Conservation (phyloP, 2,113 vertebrate genomes). For the Cheilinus undulatus region DNA sequence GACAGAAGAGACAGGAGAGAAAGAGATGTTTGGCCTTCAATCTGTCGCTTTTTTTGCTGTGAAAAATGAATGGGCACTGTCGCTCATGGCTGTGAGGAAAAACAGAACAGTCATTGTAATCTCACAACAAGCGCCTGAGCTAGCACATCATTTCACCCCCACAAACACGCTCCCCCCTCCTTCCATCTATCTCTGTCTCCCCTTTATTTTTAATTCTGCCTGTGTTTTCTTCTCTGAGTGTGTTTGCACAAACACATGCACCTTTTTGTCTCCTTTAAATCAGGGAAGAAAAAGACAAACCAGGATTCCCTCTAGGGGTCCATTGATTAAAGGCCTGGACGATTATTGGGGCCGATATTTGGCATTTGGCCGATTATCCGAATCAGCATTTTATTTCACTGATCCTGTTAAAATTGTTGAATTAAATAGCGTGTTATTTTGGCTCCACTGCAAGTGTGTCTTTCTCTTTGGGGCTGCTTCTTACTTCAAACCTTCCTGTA, state of each 20-base stretch:
- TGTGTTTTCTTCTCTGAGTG: neutral
- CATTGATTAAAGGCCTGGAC: too few species aligned
- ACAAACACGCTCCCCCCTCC: slow-evolving; percentile 25
- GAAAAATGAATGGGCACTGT: slow-evolving; percentile 51
- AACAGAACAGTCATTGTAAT: slow-evolving; percentile 73
- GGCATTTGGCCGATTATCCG: too few species aligned
- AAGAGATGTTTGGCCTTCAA: slow-evolving; percentile 67
- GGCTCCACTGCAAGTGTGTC: too few species aligned
- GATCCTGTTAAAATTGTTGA: too few species aligned
- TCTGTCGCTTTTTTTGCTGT: slow-evolving; percentile 43
- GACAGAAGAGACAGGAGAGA: slow-evolving; percentile 32
- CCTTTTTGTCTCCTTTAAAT: slow-evolving; percentile 1
- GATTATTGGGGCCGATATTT: too few species aligned
- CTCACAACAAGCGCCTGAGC: slow-evolving; percentile 63
- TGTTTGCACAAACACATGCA: neutral
- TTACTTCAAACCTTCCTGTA: too few species aligned
- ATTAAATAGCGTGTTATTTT: too few species aligned
- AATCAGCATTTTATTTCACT: too few species aligned
- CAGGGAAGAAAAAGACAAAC: too few species aligned
- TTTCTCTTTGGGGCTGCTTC: too few species aligned
- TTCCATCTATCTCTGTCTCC: slow-evolving; percentile 44
- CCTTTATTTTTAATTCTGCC: slow-evolving; percentile 18
- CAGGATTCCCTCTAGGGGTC: too few species aligned
- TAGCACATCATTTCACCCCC: slow-evolving; percentile 41
- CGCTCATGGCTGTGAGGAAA: slow-evolving; percentile 46